Base-by-base conservation (phyloP, 2,113 vertebrate genomes). In the Poecile atricapillus region DNA sequence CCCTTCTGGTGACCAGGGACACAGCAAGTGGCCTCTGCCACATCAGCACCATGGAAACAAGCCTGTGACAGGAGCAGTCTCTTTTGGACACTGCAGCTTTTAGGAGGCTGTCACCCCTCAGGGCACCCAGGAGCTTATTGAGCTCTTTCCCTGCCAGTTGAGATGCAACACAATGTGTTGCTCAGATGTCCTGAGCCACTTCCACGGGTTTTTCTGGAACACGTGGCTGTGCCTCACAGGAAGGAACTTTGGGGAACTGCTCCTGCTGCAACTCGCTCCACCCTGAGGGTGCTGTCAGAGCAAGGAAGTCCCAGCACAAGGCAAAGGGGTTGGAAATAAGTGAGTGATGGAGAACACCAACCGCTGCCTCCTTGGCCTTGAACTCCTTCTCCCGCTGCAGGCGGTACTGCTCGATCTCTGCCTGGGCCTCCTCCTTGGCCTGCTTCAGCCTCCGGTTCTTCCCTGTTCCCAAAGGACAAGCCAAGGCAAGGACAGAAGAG, bases 371-470 rank as follows among this genome's bases (percentile, higher is more conserved):
- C 92, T 99, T 99, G 89, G 98, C 99, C 97, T 99, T 99, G 97
- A 99, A 99, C 85, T 99, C 99, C 82, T 99, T 99, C 95, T 99
- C 99, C 39, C 99, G 98, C 97, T 99, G 99, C 74, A 99, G 97
- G 24, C 99, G 99, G 79, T 99, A 99, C 93, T 99, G 99, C 75
- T 99, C 99, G 20, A 99, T 99, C 97, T 99, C 99, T 1, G 99
- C 99, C 97, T 99, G 99, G 5, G 99, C 99, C 76, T 99, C 99
- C 95, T 99, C 99, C 91, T 99, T 99, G 5, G 99, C 99, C 97
- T 99, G 99, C 96, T 99, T 99, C 98, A 99, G 98, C 86, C 99
- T 97, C 12, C 99, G 97, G 87, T 99, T 99, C 98, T 99, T 99
- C 68, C 99, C 99, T 99, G 95, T 44, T 92, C 89, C 81, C 87